phyloP scores from a whole-genome alignment of 2,797 vertebrate species.

The Craterocephalus amniculus region DNA sequence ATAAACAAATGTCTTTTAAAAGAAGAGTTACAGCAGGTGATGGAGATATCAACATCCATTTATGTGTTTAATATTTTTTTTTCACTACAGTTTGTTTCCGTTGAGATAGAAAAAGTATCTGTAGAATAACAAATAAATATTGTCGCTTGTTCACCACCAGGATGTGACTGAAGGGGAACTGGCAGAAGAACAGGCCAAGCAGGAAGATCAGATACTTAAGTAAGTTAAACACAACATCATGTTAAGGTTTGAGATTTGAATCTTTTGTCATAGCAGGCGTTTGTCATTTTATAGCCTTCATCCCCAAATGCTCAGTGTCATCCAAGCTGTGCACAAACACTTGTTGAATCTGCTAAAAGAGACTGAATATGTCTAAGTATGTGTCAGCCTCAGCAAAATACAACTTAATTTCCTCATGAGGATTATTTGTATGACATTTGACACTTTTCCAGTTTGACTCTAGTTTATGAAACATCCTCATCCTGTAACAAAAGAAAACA shows the following conservation, averaged over 20 bases:
- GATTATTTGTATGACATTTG: too few relatives aligned
- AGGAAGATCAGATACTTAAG: conserved; percentile 93
- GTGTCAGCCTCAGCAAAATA: too few relatives aligned
- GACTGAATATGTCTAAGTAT: too few relatives aligned
- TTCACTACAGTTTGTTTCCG: neutral
- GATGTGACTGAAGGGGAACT: conserved; percentile 92
- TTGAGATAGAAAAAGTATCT: neutral
- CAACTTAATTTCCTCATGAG: too few relatives aligned
- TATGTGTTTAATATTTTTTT: neutral
- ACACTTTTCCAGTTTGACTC: too few relatives aligned
- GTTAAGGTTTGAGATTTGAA: neutral
- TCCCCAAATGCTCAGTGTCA: neutral
- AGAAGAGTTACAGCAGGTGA: neutral
- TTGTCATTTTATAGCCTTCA: neutral
- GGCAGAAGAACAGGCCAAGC: conserved; percentile 90
- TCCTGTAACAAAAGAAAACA: too few relatives aligned
- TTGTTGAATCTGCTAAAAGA: neutral
- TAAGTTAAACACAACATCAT: conserved; percentile 68
- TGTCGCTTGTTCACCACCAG: conserved; percentile 70
- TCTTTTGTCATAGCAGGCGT: neutral
- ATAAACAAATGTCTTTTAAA: neutral
- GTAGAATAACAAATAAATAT: neutral
- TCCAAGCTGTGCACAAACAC: neutral
- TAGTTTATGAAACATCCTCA: too few relatives aligned
- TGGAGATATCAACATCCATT: neutral